These are phyloP conservation scores for Polymixis lichenea DNA, from an alignment of 2,888 invertebrate genomes.

Conservation along the genomic window DNA sequence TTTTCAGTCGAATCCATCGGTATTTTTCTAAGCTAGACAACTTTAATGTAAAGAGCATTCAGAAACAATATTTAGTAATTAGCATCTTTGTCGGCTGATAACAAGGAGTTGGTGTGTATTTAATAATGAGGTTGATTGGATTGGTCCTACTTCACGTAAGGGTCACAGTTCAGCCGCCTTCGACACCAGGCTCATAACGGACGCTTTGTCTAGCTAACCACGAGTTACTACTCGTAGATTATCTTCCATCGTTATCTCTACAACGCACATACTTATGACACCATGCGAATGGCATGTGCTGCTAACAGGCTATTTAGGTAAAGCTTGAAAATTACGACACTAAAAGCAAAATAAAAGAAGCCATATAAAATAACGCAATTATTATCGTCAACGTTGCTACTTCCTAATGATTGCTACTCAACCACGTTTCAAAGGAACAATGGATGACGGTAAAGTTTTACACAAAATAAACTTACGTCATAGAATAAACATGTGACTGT, in stretches of 20 bases:
- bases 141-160: conserved; percentile 73
- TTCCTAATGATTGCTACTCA: conserved; percentile 62
- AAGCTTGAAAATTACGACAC: conserved; percentile 29
- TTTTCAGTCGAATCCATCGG: conserved; percentile 31
- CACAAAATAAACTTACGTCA: conserved; percentile 64
- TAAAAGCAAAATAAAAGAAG: conserved; percentile 27
- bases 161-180: conserved; percentile 75
- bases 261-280: conserved; percentile 56
- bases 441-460: conserved; percentile 57
- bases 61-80: conserved; percentile 24
- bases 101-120: conserved; percentile 61
- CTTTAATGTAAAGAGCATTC: conserved; percentile 3
- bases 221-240: conserved; percentile 49
- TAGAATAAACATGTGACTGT: conserved; percentile 35
- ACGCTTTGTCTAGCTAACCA: conserved; percentile 55
- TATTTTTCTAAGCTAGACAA: conserved; percentile 18
- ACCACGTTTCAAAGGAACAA: conserved; percentile 62
- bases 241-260: conserved; percentile 50
- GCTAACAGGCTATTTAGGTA: conserved; percentile 36
- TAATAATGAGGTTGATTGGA: conserved; percentile 77
- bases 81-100: conserved; percentile 65
- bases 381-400: conserved; percentile 58
- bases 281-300: conserved; percentile 59
- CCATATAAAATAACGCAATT: conserved; percentile 41
- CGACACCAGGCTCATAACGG: no score